Evolutionary conservation across 2,888 invertebrate genomes (phyloP), one percentile per base, ranked within the genome.

Genomic region (Marronus borbonicus): DNA sequence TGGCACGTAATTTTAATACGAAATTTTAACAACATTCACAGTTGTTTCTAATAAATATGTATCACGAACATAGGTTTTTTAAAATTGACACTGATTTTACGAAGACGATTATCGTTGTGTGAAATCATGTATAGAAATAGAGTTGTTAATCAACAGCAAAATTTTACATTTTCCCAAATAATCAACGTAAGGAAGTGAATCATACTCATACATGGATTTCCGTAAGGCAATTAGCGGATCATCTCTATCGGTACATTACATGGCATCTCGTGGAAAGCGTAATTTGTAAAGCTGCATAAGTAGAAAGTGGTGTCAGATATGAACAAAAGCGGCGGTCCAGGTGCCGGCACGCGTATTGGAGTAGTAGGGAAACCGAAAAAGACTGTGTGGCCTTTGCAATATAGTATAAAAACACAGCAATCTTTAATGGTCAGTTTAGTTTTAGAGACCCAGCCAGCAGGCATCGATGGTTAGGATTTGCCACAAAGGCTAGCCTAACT

Each of bases 401-500:
- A 81, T 83, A 78, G 76, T 86, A 86, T 86, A 86, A 85, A 86
- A 86, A 84, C 85, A 80, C 80, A 81, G 80, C 78, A 82, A 82
- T 82, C 84, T 82, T 83, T 84, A 81, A 83, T 81, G 82, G 76
- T 75, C 79, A 81, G 82, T 85, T 85, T 84, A 86, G 86, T 86
- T 76, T 80, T 76, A 79, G 72, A 60, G 72, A 74, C 72, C 76
- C 72, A 83, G 81, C 82, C 81, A 80, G 81, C 78, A 84, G 82
- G 82, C 83, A 81, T 82, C 80, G 79, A 62, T 81, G 84, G 84
- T 85, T 85, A 81, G 85, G 86, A 85, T 81, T 86, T 85, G 79
- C 85, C 85, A 82, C 81, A 49, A 82, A 81, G 86, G 85, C 84
- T 86, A 86, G 86, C 86, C 86, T 85, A 80, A 81, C 82, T 83